These are phyloP conservation scores for Palloptera scutellata DNA, from an alignment of 2,888 invertebrate species.

Conservation along the genomic window DNA sequence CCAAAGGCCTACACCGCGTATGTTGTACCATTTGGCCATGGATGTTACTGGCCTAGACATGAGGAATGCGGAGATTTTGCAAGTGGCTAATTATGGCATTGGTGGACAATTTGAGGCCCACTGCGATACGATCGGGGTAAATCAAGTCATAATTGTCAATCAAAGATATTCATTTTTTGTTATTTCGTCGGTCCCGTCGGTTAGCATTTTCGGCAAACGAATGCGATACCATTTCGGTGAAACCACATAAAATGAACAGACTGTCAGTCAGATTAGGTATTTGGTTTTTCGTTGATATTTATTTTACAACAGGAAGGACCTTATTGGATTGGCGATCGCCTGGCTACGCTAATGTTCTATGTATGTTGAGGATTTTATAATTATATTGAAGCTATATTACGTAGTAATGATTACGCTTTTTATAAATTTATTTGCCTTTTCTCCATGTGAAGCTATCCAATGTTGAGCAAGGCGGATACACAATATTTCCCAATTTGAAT, in stretches of 20 bases:
- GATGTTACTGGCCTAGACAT: constrained; percentile 86
- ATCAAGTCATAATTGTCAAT: constrained; percentile 10
- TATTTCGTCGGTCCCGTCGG: too few relatives aligned
- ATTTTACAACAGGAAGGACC: too few relatives aligned
- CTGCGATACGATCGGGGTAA: constrained; percentile 80
- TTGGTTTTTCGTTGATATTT: neutral
- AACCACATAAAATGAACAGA: too few relatives aligned
- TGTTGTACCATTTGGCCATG: constrained; percentile 51
- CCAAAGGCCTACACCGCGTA: constrained; percentile 29
- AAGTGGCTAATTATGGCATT: constrained; percentile 97
- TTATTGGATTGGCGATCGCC: constrained; percentile 72
- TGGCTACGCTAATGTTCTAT: constrained; percentile 93
- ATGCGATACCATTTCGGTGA: too few relatives aligned
- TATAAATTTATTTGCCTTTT: neutral
- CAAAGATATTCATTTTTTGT: neutral
- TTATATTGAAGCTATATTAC: neutral
- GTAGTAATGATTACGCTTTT: neutral
- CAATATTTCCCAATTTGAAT: constrained; percentile 91
- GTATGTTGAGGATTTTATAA: constrained; percentile 70
- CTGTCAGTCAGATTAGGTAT: too few relatives aligned
- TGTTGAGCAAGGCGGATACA: constrained; percentile 94
- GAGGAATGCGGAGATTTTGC: constrained; percentile 90
- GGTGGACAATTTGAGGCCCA: constrained; percentile 98
- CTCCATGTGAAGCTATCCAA: constrained; percentile 86
- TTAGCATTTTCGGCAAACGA: too few relatives aligned